Base-by-base conservation (phyloP, 2,797 vertebrate species). In the Pangasius macronema region DNA sequence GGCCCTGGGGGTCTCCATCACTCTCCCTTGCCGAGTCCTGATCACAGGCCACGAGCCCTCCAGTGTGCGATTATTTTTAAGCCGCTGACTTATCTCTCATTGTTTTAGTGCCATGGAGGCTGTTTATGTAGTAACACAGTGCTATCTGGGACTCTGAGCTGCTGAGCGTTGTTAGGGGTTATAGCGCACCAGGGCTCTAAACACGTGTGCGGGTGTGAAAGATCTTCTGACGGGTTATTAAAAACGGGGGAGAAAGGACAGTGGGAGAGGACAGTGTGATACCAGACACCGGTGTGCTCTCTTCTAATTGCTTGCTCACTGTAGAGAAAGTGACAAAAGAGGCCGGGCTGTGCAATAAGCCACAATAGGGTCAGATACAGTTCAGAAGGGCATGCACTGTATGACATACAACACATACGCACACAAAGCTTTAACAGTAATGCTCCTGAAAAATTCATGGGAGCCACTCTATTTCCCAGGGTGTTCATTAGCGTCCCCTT, bases 361-460 rank as follows among this genome's bases (percentile, higher is more conserved):
- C 53, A 30, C 83, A 83, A 67, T n/a, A 73, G 65, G 89, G 89
- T 91, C 87, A 88, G 85, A 81, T 86, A 85, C 88, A 89, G 91
- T 89, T 91, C 89, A 90, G 82, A 83, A 89, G 87, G 88, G 53
- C 88, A 89, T 87, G 76, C 22, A 82, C 81, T 86, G 89, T 82
- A 22, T 53, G 83, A 73, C 83, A 75, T 49, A 51, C 90, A 86
- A 85, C 65, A 53, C 76, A 67, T 39, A 42, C 3, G 83, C 68
- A 85, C 49, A 80, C 87, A 84, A 83, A 11, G 65, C n/a, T 53
- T 33, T 53, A 83, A 75, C 67, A 87, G 86, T 75, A 81, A 77
- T 27, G 53, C 83, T 82, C 68, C 75, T 89, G 53, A 91, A 90
- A 89, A 86, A 90, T 89, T 89, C 16, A 89, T 91, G 89, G 18